Conservation (phyloP, 2,113 vertebrate genomes). For the Falcunculus frontatus region DNA sequence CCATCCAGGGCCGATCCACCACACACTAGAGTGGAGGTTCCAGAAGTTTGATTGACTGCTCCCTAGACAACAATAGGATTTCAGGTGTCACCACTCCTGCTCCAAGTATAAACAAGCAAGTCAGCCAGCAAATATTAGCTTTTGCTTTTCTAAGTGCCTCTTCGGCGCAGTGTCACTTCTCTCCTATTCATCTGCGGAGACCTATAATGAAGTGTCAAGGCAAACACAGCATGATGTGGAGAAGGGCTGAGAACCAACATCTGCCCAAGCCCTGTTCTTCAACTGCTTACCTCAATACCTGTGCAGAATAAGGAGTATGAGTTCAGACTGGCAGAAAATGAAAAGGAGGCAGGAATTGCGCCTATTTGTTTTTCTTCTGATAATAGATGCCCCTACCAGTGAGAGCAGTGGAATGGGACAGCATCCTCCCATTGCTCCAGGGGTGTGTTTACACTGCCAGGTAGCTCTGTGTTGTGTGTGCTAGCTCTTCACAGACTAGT, state of each 20-base stretch:
- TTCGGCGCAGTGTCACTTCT: background rate
- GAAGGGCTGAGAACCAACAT: background rate
- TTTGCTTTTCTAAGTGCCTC: background rate
- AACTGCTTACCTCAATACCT: background rate
- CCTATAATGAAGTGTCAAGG: background rate
- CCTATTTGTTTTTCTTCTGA: background rate
- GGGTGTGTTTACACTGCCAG: background rate
- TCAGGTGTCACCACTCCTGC: background rate
- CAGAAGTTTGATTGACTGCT: background rate
- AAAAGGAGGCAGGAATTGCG: background rate
- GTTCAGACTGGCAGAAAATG: background rate
- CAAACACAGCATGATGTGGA: background rate
- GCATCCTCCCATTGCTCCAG: background rate
- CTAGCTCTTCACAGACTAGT: background rate
- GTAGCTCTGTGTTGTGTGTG: background rate
- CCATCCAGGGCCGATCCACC: accelerated
- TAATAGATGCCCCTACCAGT: too few species aligned
- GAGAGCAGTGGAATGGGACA: background rate
- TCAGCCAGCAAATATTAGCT: background rate
- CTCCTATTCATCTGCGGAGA: background rate
- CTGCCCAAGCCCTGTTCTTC: background rate
- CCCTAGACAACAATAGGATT: background rate
- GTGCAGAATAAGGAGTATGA: background rate
- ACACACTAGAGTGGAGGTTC: background rate
- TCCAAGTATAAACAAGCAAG: background rate